Evolutionary conservation across 2,888 invertebrate species (phyloP), one percentile per base, ranked within the genome.

Genomic region (Dromius quadrimaculatus): DNA sequence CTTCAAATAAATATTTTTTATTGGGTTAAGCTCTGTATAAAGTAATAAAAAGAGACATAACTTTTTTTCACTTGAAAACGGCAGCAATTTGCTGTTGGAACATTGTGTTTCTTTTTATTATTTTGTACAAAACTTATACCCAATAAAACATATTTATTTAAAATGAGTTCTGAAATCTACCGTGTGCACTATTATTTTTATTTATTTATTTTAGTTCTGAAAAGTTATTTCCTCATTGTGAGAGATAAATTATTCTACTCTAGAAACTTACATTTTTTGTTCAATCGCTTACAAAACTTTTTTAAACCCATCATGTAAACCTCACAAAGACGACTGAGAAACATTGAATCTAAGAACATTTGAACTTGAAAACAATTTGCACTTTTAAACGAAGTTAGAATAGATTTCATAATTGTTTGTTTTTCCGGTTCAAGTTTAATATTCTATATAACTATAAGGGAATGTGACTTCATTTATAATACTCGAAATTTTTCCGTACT

Each of bases 281-380:
- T 3, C 20, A 66, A 17, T 11, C 36, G 38, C 38, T 5, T 23
- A 23, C 22, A 22, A 41, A 11, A 15, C 28, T 57, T 38, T 22
- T 38, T 66, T 20, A 17, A 43, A 38, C 54, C 57, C 54, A 54
- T 66, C 54, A 17, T 38, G 22, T 41, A 28, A 20, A 38, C 4
- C 1, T 20, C 54, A 28, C 22, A 8, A 17, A 54, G 41, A 17
- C 8, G 23, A 66, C 66, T 66, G 34, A 8, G 41, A 64, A 64
- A 45, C 34, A 64, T 15, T 32, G 32, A 59, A 4, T 8, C 38
- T 8, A 54, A 23, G 57, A 64, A 13, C 41, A 54, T n/a, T 23
- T 66, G 66, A 57, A 57, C 66, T 66, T 66, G 66, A 66, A 66
- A 36, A 66, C 41, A 66, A 66, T 66, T 57, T 15, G 41, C 66